Percentiles rank a stretch among this genome's conserved stretches.
phyloP scores from a whole-genome alignment of 1,140 invertebrate genomes.

The Phymastichus coffea region DNA sequence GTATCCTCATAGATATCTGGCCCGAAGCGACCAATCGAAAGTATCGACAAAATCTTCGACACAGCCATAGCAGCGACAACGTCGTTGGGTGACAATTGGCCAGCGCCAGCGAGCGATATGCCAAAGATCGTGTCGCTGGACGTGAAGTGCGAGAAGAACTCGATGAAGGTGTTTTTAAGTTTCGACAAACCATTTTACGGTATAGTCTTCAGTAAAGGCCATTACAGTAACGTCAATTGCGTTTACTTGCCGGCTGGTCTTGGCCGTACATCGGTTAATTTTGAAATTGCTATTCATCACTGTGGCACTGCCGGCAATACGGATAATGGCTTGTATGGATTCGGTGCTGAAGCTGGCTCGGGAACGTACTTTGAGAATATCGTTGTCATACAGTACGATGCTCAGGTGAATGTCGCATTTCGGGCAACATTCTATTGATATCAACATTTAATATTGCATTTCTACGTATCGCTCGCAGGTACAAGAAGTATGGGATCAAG shows the following conservation, averaged over 20 bases:
- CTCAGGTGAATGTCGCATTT: constrained; percentile 66
- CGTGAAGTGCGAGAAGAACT: constrained; percentile 91
- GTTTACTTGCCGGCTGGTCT: constrained; percentile 86
- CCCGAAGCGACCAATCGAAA: constrained; percentile 34
- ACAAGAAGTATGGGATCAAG: constrained; percentile 96
- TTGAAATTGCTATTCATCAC: constrained; percentile 86
- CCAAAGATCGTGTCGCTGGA: constrained; percentile 88
- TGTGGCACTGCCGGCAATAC: constrained; percentile 91
- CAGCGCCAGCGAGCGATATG: constrained; percentile 78
- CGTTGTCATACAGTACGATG: constrained; percentile 91
- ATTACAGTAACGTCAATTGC: constrained; percentile 89
- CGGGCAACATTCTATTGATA: neutral
- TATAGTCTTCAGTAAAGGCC: constrained; percentile 90
- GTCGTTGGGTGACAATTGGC: constrained; percentile 70
- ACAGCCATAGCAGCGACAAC: constrained; percentile 60
- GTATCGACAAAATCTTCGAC: constrained; percentile 69
- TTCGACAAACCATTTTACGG: constrained; percentile 95
- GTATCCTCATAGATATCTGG: neutral
- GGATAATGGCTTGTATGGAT: constrained; percentile 81
- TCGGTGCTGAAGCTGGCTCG: constrained; percentile 80
- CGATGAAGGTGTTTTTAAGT: constrained; percentile 89
- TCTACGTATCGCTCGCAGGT: constrained; percentile 70
- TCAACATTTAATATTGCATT: neutral
- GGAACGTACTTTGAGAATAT: constrained; percentile 95
- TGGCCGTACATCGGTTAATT: constrained; percentile 81